Conservation (phyloP, 2,797 vertebrate species). For the Peromyscus eremicus region DNA sequence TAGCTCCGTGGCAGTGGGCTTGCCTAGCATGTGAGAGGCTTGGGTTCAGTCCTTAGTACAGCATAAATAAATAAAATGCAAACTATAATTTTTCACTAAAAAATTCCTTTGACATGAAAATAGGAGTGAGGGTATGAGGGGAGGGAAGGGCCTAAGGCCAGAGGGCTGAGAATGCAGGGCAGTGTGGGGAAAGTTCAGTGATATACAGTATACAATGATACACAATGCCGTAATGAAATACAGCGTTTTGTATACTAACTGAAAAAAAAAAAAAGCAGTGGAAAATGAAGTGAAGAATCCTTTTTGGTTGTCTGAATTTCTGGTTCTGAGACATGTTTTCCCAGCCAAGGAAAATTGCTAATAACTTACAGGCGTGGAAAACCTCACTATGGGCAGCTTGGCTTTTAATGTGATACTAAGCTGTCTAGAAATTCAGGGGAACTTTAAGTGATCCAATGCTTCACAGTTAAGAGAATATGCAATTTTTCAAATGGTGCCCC, state of each 20-base stretch:
- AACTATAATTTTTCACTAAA: constrained; percentile 37
- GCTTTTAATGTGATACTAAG: constrained; percentile 12
- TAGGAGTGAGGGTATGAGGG: background rate
- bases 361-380: constrained; percentile 32
- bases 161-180: background rate
- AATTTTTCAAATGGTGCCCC: background rate
- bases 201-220: background rate
- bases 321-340: constrained; percentile 48
- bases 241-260: background rate
- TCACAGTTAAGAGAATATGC: background rate
- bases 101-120: background rate
- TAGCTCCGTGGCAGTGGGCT: background rate
- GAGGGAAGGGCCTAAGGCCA: background rate
- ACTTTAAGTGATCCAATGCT: background rate
- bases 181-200: background rate
- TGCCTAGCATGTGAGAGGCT: background rate
- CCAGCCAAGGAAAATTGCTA: background rate
- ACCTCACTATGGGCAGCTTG: background rate
- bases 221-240: background rate
- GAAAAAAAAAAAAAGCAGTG: background rate
- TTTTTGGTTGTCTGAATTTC: constrained; percentile 52
- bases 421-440: constrained; percentile 51
- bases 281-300: constrained; percentile 27
- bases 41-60: background rate
- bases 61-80: constrained; percentile 18